phyloP scores from a whole-genome alignment of 2,113 vertebrate species.

The Siniperca knerii region DNA sequence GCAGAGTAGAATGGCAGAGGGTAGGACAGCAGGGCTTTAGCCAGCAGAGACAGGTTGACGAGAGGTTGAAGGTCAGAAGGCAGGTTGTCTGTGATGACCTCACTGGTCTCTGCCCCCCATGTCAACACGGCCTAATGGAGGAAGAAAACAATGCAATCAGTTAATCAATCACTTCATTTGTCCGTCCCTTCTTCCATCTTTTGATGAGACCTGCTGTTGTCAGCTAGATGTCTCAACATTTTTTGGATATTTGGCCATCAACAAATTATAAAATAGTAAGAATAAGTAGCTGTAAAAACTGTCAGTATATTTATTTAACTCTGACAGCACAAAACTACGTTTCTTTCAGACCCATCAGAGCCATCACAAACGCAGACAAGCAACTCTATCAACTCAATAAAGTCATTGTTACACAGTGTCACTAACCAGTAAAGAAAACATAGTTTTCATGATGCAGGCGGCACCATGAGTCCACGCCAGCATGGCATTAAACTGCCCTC shows the following conservation, averaged over 20 bases:
- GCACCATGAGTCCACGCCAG: conserved; percentile 86
- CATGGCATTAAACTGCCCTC: conserved; percentile 81
- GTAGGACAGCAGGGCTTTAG: conserved; percentile 87
- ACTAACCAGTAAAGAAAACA: conserved; percentile 83
- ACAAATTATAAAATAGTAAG: background rate
- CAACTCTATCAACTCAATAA: background rate
- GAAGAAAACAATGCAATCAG: conserved; percentile 62
- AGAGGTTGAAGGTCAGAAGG: conserved; percentile 82
- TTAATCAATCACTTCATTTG: conserved; percentile 32
- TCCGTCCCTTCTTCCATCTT: background rate
- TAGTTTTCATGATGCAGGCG: conserved; percentile 86
- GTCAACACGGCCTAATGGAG: conserved; percentile 77
- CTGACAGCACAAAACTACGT: too few relatives aligned
- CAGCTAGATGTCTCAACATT: background rate
- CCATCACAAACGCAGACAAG: background rate
- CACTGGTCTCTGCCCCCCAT: conserved; percentile 85
- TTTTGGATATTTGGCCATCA: background rate
- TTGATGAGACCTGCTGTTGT: background rate
- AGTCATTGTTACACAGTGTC: background rate
- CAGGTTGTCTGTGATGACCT: conserved; percentile 88
- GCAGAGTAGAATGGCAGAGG: conserved; percentile 87
- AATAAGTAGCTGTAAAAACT: too few relatives aligned
- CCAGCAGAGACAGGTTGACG: conserved; percentile 86
- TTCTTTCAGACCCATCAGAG: background rate
- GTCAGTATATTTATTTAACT: background rate